Conservation (phyloP, 2,888 invertebrate species). For the Cerceris rybyensis region DNA sequence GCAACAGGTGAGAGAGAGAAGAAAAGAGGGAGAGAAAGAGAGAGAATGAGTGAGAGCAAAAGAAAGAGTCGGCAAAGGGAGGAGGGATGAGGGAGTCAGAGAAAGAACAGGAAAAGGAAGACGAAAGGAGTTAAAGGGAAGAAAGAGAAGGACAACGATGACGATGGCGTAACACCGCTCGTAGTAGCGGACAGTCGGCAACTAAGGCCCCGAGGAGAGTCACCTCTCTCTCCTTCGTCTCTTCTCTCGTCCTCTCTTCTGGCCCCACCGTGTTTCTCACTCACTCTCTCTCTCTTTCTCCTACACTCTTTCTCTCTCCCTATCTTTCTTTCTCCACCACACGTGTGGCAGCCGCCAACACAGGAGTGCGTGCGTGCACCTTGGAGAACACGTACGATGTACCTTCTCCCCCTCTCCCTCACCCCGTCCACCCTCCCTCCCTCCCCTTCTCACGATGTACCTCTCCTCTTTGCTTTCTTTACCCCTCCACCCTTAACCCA, state of each 20-base stretch:
- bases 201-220: conserved; percentile 73
- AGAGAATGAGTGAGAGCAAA: conserved; percentile 37
- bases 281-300: conserved; percentile 55
- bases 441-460: conserved; percentile 33
- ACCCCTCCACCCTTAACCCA: conserved; percentile 48
- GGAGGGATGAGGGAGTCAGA: conserved; percentile 18
- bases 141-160: conserved; percentile 60
- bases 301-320: conserved; percentile 30
- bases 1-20: conserved; percentile 72
- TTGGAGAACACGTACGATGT: conserved; percentile 50
- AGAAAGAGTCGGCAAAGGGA: conserved; percentile 37
- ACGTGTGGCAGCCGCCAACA: conserved; percentile 61
- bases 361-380: conserved; percentile 61
- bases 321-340: conserved; percentile 48
- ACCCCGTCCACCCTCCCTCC: conserved; percentile 30
- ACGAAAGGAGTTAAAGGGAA: conserved; percentile 29
- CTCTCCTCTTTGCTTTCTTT: conserved; percentile 14
- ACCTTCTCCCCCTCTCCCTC: conserved; percentile 38
- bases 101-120: conserved; percentile 26
- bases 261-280: conserved; percentile 37
- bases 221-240: conserved; percentile 73
- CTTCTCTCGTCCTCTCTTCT: conserved; percentile 65
- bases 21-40: conserved; percentile 31
- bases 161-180: conserved; percentile 71
- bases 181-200: conserved; percentile 76